Conservation (phyloP, 2,888 invertebrate genomes). For the Pristionchus fissidentatus region DNA sequence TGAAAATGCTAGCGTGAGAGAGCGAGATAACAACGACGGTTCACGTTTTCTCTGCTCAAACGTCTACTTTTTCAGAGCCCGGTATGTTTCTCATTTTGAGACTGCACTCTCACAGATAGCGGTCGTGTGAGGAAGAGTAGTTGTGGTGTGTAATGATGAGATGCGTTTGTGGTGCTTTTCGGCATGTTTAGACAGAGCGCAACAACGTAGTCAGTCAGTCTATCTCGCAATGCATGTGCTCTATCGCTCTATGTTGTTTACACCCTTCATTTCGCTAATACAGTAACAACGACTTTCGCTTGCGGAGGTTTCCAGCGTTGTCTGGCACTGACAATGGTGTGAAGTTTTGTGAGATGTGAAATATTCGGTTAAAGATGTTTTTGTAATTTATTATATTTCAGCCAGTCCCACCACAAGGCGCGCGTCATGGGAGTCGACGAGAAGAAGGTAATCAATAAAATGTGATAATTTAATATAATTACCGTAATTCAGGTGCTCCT, state of each 20-base stretch:
- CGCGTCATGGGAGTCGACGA: constrained; percentile 79
- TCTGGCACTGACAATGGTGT: constrained; percentile 15
- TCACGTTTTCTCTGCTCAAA: neutral
- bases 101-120: neutral
- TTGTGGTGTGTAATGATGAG: constrained; percentile 40
- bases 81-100: constrained; percentile 44
- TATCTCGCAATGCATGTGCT: constrained; percentile 9
- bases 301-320: neutral
- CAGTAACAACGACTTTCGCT: neutral
- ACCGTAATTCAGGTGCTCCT: constrained; percentile 82
- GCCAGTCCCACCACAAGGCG: constrained; percentile 83
- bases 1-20: constrained; percentile 1
- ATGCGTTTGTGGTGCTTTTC: neutral
- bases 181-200: constrained; percentile 26
- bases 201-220: constrained; percentile 15
- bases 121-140: constrained; percentile 23
- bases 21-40: neutral
- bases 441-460: constrained; percentile 56
- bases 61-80: constrained; percentile 41
- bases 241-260: neutral
- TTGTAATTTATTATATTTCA: neutral
- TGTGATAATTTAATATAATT: neutral
- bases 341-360: neutral
- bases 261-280: neutral
- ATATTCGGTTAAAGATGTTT: neutral